Evolutionary conservation across 2,797 vertebrate genomes (phyloP).

Genomic region (Acanthornis magna): DNA sequence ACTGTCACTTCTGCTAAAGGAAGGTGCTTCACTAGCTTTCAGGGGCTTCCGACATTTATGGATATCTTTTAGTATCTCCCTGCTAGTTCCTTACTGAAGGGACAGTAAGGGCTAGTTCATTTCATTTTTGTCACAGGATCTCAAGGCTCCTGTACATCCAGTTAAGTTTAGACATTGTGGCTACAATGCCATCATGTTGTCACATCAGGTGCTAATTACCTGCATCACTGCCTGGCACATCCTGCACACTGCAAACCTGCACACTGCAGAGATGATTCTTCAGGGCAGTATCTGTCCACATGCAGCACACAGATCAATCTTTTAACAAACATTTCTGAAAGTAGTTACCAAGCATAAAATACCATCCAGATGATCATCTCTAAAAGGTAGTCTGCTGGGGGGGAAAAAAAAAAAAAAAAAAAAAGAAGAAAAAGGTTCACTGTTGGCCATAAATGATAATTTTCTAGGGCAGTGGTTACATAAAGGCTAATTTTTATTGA

Average conservation of each 20-base stretch:
- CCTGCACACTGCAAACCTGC: neutral
- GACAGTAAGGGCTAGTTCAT: neutral
- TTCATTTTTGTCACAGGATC: conserved; percentile 3
- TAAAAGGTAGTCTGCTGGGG: neutral
- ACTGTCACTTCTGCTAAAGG: conserved; percentile 22
- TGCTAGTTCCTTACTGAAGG: neutral
- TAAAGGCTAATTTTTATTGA: neutral
- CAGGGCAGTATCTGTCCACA: neutral
- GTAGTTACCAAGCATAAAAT: neutral
- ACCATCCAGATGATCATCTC: neutral
- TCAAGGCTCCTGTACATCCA: neutral
- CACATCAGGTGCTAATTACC: neutral
- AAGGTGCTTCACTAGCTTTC: neutral
- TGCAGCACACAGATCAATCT: neutral
- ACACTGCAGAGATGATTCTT: neutral
- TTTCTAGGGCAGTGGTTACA: neutral
- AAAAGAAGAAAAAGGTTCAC: neutral
- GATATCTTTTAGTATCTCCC: neutral
- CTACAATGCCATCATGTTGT: neutral
- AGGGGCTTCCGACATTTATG: neutral
- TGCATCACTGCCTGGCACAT: neutral
- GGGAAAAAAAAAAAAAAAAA: neutral
- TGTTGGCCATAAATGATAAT: neutral
- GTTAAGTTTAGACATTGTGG: neutral
- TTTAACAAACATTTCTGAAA: neutral